These are phyloP conservation scores for Ophion ellenae DNA, from an alignment of 2,888 invertebrate genomes.

Conservation along the genomic window DNA sequence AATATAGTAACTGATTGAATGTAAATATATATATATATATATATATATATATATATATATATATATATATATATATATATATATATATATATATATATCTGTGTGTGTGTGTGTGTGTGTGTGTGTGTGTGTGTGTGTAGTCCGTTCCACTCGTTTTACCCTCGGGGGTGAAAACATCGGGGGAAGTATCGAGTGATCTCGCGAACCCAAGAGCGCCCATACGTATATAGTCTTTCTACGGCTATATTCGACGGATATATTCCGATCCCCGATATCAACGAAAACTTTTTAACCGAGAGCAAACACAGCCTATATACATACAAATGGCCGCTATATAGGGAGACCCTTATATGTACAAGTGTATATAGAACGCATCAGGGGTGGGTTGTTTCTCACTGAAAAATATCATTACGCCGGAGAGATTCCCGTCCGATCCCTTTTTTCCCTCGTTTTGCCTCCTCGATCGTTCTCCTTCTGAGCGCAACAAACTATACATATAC, in stretches of 20 bases:
- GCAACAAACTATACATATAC: too few relatives aligned
- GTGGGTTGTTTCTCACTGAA: constrained; percentile 51
- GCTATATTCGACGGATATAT: not conserved
- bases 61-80: too few relatives aligned
- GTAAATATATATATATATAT: not conserved
- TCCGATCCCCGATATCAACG: constrained; percentile 31
- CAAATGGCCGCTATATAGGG: not conserved
- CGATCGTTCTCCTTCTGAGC: not conserved
- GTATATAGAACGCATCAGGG: constrained; percentile 10
- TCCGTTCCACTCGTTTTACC: not conserved
- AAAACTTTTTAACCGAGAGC: constrained; percentile 50
- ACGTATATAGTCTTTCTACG: not conserved
- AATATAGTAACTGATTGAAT: constrained; percentile 9
- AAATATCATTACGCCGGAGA: constrained; percentile 65
- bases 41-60: too few relatives aligned
- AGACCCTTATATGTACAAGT: constrained; percentile 3
- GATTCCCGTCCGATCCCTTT: constrained; percentile 56
- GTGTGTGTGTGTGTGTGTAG: not conserved
- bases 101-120: too few relatives aligned
- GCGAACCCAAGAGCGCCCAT: constrained; percentile 11
- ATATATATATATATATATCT: too few relatives aligned
- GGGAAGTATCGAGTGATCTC: constrained; percentile 6
- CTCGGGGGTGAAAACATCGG: not conserved
- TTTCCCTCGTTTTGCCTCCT: constrained; percentile 43
- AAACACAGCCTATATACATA: constrained; percentile 31